Base-by-base conservation (phyloP, 1,140 invertebrate genomes). In the Ips typographus region DNA sequence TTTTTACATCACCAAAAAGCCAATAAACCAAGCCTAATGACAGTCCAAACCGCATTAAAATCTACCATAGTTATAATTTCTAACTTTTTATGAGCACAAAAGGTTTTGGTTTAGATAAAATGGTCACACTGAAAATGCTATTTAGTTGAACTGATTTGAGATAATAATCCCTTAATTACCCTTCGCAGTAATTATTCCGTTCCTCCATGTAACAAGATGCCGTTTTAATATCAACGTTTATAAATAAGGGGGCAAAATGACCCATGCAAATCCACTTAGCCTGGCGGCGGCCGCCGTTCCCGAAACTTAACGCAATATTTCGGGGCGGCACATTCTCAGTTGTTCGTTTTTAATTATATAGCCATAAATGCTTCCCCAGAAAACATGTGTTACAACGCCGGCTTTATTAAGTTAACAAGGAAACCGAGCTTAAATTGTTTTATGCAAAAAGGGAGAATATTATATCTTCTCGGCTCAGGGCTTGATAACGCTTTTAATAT, bases 321-420 rank as follows among this genome's bases (percentile, higher is more conserved):
- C 42, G 56, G 51, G 66, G 66, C 66, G 58, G 66, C 66, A 68
- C 51, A 70, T 70, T 70, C 68, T 70, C 68, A 70, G 58, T 61
- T 70, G 61, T 70, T 70, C 68, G 68, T 70, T 70, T 70, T 70
- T 70, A 70, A 70, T 70, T 70, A 70, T 70, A 64, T 70, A 22
- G 40, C 68, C 61, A 70, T 70, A 70, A 70, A 70, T 53, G 60
- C 60, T 61, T 56, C 60, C 51, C 52, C 60, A 49, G 68, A 70
- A 70, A 70, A 70, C 68, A 70, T 70, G 68, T 70, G 68, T 64
- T 65, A 65, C 68, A 70, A 58, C 60, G 40, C 51, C 60, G 68
- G 67, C 53, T 64, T 70, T 65, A 70, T 65, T 36, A 65, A 65
- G 57, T 68, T 68, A 68, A 68, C 66, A 68, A 68, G 66, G 58